phyloP scores from a whole-genome alignment of 2,797 vertebrate genomes.

The Gallinago stenura region DNA sequence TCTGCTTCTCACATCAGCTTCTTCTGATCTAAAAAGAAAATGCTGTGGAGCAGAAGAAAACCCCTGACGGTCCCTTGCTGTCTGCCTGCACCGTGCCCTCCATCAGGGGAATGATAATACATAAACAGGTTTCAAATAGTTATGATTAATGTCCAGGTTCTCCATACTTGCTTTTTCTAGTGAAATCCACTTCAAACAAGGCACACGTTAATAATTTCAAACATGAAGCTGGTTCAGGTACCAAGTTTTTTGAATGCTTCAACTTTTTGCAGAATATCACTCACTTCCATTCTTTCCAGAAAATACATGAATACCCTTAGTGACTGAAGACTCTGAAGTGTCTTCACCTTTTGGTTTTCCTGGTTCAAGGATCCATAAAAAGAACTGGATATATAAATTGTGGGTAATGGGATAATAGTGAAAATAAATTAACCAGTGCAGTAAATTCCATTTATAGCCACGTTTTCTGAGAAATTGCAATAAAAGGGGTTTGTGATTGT shows the following conservation, averaged over 20 bases:
- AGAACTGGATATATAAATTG: neutral
- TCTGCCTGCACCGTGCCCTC: rapidly evolving
- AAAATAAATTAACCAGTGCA: neutral
- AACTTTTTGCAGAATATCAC: neutral
- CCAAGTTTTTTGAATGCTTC: neutral
- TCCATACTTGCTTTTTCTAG: neutral
- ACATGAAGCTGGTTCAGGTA: rapidly evolving
- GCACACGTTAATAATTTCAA: neutral
- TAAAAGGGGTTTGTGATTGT: neutral
- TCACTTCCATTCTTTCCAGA: neutral
- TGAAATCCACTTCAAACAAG: neutral
- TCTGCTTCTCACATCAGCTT: neutral
- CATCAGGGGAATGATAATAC: neutral
- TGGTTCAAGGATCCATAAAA: neutral
- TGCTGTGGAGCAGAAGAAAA: neutral
- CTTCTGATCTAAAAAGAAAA: neutral
- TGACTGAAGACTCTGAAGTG: neutral
- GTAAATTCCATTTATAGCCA: neutral
- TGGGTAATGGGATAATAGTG: neutral
- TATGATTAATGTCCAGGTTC: neutral
- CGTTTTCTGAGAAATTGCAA: neutral
- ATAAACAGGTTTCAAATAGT: neutral
- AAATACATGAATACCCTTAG: neutral
- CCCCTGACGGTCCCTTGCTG: neutral
- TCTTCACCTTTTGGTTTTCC: neutral